phyloP scores from a whole-genome alignment of 2,888 invertebrate genomes.

The Tetramorium bicarinatum region DNA sequence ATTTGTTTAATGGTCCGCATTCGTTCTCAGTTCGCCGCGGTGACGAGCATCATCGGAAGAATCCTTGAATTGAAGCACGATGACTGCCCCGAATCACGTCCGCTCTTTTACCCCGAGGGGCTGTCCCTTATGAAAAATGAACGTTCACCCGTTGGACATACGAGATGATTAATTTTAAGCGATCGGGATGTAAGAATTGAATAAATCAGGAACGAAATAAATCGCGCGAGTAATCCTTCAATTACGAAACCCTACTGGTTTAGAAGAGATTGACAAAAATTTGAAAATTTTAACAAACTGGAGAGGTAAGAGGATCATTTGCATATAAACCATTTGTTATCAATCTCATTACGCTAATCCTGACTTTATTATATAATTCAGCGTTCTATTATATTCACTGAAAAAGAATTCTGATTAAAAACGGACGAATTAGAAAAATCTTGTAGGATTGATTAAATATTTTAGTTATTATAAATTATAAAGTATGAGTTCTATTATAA shows the following conservation, averaged over 20 bases:
- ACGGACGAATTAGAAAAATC: too few species aligned
- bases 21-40: not conserved
- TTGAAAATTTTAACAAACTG: not conserved
- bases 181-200: slow-evolving; percentile 2
- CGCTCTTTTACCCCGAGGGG: slow-evolving; percentile 5
- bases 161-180: slow-evolving; percentile 36
- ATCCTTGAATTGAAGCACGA: not conserved
- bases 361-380: not conserved
- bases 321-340: not conserved
- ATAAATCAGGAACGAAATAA: slow-evolving; percentile 1
- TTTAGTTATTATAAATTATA: too few species aligned
- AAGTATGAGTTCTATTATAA: too few species aligned
- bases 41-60: not conserved
- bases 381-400: not conserved
- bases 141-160: not conserved
- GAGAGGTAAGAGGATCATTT: not conserved
- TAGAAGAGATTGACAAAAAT: not conserved
- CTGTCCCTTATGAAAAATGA: slow-evolving; percentile 40
- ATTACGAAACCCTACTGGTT: not conserved
- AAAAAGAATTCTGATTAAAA: too few species aligned
- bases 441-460: too few species aligned
- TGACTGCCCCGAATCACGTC: slow-evolving; percentile 3
- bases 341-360: not conserved
- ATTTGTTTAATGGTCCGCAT: slow-evolving; percentile 15
- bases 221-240: not conserved